A percentile compares a stretch with the other conserved stretches of the same genome.
Evolutionary conservation across 2,797 vertebrate genomes (phyloP).

Genomic region (Graptemys geographica): DNA sequence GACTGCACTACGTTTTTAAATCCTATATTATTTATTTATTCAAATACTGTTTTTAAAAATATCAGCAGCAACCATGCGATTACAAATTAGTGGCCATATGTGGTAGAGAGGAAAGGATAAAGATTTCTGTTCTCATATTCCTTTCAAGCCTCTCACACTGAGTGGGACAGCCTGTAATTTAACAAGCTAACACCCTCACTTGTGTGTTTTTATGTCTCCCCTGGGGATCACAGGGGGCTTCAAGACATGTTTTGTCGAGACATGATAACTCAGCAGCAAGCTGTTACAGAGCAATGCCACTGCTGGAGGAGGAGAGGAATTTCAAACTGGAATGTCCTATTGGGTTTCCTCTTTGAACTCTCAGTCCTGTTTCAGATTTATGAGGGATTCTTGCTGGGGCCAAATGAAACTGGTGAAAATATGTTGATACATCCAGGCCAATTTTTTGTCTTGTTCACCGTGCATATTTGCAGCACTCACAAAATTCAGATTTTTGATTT

Average conservation of each 20-base stretch:
- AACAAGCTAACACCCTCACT: not conserved
- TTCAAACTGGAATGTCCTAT: not conserved
- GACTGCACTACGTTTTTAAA: too few relatives aligned
- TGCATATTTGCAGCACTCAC: not conserved
- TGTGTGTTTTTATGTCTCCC: not conserved
- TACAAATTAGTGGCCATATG: not conserved
- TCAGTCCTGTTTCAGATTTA: not conserved
- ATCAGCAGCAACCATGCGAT: not conserved
- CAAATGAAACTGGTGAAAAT: not conserved
- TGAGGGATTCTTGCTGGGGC: not conserved
- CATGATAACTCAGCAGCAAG: not conserved
- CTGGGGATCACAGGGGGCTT: not conserved
- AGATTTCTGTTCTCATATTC: not conserved
- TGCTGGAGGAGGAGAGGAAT: not conserved
- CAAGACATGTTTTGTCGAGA: not conserved
- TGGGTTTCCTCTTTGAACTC: not conserved
- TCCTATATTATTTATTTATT: not conserved
- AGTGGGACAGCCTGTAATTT: not conserved
- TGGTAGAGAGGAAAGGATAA: not conserved
- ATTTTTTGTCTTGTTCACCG: not conserved
- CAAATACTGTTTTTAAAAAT: not conserved
- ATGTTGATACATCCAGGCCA: not conserved
- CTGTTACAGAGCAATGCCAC: not conserved
- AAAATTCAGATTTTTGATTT: not conserved
- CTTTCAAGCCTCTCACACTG: not conserved